A percentile compares a stretch with the other conserved stretches of the same genome.
Evolutionary conservation across 2,888 invertebrate species (phyloP).

Genomic region (Agrilus biguttatus): DNA sequence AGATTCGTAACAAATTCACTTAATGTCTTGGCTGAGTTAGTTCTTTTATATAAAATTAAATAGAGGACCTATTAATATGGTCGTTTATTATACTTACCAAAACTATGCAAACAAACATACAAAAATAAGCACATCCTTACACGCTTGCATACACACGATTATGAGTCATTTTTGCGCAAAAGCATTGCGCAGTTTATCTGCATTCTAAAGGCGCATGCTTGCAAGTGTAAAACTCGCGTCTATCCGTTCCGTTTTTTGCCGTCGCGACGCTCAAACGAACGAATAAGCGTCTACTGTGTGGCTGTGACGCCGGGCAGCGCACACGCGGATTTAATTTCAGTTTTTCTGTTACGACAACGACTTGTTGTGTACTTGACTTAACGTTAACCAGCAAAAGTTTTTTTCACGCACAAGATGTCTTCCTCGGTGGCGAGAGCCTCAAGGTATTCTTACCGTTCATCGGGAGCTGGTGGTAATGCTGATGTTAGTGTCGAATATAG

Average conservation of each 20-base stretch:
- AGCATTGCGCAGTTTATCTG: slow-evolving; percentile 7
- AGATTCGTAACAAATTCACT: too few relatives aligned
- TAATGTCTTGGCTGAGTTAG: too few relatives aligned
- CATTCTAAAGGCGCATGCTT: slow-evolving; percentile 17
- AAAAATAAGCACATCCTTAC: slow-evolving; percentile 21
- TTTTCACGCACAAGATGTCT: slow-evolving; percentile 16
- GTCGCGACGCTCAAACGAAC: slow-evolving; percentile 43
- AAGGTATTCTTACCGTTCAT: slow-evolving; percentile 85
- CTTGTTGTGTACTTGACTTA: slow-evolving; percentile 27
- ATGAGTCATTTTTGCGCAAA: slow-evolving; percentile 22
- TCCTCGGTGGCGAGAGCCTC: slow-evolving; percentile 52
- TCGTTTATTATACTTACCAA: slow-evolving; percentile 2
- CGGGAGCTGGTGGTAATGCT: slow-evolving; percentile 61
- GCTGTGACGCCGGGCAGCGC: slow-evolving; percentile 32
- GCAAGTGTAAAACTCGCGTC: slow-evolving; percentile 13
- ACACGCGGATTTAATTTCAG: slow-evolving; percentile 26
- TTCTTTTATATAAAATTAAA: too few relatives aligned
- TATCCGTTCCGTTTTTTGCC: slow-evolving; percentile 22
- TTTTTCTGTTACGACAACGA: slow-evolving; percentile 5
- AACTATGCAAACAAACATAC: slow-evolving; percentile 18
- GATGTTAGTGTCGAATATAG: slow-evolving; percentile 93
- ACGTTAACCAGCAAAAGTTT: slow-evolving; percentile 9
- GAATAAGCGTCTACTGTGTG: slow-evolving; percentile 43
- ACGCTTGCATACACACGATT: slow-evolving; percentile 17
- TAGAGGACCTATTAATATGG: too few relatives aligned